phyloP scores from a whole-genome alignment of 2,888 invertebrate genomes.

The Merodon equestris region DNA sequence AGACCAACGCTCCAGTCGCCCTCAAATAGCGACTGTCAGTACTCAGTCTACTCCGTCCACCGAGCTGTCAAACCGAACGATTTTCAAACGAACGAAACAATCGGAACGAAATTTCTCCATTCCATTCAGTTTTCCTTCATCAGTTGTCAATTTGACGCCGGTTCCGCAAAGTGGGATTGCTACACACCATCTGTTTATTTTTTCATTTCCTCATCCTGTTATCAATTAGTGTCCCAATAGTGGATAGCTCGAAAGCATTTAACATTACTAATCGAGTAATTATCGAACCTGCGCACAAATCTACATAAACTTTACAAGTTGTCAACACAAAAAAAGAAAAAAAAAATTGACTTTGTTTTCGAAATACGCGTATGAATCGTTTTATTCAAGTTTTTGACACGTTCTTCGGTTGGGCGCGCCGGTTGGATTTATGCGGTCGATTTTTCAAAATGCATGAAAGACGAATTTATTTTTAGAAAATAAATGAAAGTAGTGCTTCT shows the following conservation, averaged over 20 bases:
- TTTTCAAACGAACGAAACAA: not conserved
- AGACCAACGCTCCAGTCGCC: too few species aligned
- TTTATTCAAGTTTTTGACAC: too few species aligned
- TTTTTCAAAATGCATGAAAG: conserved; percentile 35
- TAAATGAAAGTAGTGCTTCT: conserved; percentile 35
- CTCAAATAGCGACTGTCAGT: too few species aligned
- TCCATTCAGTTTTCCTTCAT: conserved; percentile 20
- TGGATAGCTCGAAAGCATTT: too few species aligned
- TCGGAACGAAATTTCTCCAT: conserved; percentile 13
- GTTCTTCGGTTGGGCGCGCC: conserved; percentile 25
- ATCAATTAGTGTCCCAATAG: conserved; percentile 5
- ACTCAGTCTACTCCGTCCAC: too few species aligned
- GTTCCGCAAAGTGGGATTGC: conserved; percentile 32
- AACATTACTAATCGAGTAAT: too few species aligned
- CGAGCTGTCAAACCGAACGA: not conserved
- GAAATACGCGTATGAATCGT: too few species aligned
- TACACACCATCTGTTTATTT: conserved; percentile 34
- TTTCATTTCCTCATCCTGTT: conserved; percentile 21
- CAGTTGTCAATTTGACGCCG: conserved; percentile 70
- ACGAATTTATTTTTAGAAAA: conserved; percentile 58
- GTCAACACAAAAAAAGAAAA: too few species aligned
- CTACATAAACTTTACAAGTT: too few species aligned
- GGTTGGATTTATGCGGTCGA: conserved; percentile 25
- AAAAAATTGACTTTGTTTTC: too few species aligned
- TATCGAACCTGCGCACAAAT: too few species aligned